Base-by-base conservation (phyloP, 1,140 invertebrate genomes). In the Nephila pilipes region DNA sequence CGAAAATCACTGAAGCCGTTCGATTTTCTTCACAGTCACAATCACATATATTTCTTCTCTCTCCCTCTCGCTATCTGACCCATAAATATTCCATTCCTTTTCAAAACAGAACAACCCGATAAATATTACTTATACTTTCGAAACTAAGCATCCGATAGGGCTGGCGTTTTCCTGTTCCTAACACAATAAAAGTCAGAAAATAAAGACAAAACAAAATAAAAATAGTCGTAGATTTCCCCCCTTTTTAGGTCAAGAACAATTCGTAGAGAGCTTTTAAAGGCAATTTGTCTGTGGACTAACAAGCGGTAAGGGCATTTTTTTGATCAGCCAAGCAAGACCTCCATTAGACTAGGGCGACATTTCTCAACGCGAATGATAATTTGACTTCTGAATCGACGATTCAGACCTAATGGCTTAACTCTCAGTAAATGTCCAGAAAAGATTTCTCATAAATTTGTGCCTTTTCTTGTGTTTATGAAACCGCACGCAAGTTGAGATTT, bases 181-280 rank as follows among this genome's bases (percentile, higher is more conserved):
- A 63, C 38, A 65, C 85, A 87, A 69, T 87, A 87, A 65, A 89
- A 75, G 87, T 36, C 65, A 60, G 36, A 87, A 87, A 65, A 65
- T 58, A 83, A 83, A 83, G 38, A 83, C 83, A 20, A 79, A 75
- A 79, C 63, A 79, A 75, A 55, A 89, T 65, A 79, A 89, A 89
- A 89, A 46, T 29, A 60, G 60, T 69, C 83, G 25, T 85, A 85
- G 29, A 87, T 75, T 87, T 87, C n/a, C 36, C 60, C 10, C 65
- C 60, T 89, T 89, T 89, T 89, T 89, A 79, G 87, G 87, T 89
- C 87, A 89, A 79, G 87, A 75, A 89, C 87, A 89, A 79, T 89
- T 46, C 69, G 60, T 20, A 75, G 63, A 79, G 87, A 5, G 65
- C 65, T 89, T 75, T 87, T 87, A 87, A 55, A 57, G 46, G 87